Conservation (phyloP, 2,797 vertebrate genomes). For the Odontamblyopus rebecca region DNA sequence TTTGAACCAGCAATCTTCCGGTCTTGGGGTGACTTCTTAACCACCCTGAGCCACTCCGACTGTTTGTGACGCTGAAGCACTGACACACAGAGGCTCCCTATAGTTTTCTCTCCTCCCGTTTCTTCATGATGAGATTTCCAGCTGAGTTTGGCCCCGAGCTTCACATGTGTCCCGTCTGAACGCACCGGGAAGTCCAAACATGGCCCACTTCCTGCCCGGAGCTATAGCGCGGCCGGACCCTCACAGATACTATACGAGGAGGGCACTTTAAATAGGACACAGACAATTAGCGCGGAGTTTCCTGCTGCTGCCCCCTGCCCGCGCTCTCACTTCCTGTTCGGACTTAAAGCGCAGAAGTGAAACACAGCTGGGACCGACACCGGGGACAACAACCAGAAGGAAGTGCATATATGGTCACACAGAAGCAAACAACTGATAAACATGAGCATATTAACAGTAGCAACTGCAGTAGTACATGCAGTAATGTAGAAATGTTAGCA, state of each 20-base stretch:
- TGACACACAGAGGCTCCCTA: background rate
- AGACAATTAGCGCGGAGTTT: slow-evolving; percentile 15
- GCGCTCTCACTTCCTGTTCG: slow-evolving; percentile 36
- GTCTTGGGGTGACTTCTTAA: background rate
- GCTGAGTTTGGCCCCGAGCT: background rate
- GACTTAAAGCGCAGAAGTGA: slow-evolving; percentile 17
- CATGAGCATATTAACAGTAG: no score
- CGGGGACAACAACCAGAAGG: background rate
- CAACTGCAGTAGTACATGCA: no score
- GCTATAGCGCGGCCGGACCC: background rate
- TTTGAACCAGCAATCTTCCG: background rate
- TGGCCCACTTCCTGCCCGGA: background rate
- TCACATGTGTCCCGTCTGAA: background rate
- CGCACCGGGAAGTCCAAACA: background rate
- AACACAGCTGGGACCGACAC: background rate
- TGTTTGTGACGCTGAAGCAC: background rate
- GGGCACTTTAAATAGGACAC: background rate
- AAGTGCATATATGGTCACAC: background rate
- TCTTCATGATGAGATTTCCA: slow-evolving; percentile 2
- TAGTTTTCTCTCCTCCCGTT: background rate
- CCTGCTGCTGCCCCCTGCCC: slow-evolving; percentile 19
- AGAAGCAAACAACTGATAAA: no score
- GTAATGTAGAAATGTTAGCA: no score
- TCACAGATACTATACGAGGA: no score
- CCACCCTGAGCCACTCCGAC: background rate